Evolutionary conservation across 2,797 vertebrate species (phyloP).

Genomic region (Gymnocypris eckloni): DNA sequence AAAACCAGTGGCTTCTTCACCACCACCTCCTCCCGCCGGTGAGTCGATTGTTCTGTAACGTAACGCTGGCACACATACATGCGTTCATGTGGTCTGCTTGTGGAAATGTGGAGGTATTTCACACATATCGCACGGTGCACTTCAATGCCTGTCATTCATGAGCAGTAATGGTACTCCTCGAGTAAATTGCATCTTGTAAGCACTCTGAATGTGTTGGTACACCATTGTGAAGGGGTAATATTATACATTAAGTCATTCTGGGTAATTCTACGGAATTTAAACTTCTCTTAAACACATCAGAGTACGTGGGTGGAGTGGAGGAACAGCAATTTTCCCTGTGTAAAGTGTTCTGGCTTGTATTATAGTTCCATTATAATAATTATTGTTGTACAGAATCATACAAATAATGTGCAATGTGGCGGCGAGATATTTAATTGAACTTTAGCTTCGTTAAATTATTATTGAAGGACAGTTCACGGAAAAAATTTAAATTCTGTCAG

Average conservation of each 20-base stretch:
- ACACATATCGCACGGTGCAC: not conserved
- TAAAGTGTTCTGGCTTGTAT: not conserved
- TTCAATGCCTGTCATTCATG: constrained; percentile 24
- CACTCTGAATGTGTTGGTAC: constrained; percentile 19
- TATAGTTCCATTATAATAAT: not conserved
- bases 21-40: constrained; percentile 66
- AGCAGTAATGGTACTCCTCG: not conserved
- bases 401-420: not conserved
- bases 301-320: not conserved
- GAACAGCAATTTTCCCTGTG: not conserved
- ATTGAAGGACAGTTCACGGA: not conserved
- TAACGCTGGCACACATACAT: not conserved
- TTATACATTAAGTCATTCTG: constrained; percentile 9
- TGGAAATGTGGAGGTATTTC: not conserved
- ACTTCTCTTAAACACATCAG: not conserved
- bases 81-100: not conserved
- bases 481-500: not conserved
- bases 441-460: not conserved
- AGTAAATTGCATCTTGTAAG: constrained; percentile 23
- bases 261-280: not conserved
- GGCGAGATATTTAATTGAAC: not conserved
- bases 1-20: constrained; percentile 31
- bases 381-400: not conserved
- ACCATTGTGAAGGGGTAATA: not conserved
- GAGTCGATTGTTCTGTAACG: constrained; percentile 60